These are phyloP conservation scores for Colostygia pectinataria DNA, from an alignment of 2,888 invertebrate genomes.

Conservation along the genomic window DNA sequence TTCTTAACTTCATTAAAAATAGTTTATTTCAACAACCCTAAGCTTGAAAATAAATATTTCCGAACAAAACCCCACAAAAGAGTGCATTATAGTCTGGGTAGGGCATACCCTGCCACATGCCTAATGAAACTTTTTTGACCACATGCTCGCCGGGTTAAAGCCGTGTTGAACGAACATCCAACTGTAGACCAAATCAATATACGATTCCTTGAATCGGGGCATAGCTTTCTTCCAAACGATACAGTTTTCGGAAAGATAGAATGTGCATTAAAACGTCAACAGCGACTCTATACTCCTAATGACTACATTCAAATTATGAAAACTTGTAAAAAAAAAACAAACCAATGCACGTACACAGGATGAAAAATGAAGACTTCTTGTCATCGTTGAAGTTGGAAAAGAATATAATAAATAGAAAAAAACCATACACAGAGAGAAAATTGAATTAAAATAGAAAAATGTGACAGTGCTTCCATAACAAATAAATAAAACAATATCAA, in stretches of 20 bases:
- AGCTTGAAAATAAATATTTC: no score
- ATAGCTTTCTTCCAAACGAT: constrained; percentile 28
- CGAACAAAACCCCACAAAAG: no score
- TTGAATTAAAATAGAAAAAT: no score
- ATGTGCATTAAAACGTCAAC: constrained; percentile 24
- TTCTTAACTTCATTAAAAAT: no score
- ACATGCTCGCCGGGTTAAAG: no score
- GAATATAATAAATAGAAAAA: background rate
- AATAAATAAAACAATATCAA: no score
- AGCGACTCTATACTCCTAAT: constrained; percentile 20
- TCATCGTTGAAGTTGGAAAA: background rate
- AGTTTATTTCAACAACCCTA: no score
- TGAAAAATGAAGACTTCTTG: background rate
- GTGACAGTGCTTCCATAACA: no score
- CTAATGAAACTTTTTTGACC: no score
- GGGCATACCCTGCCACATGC: no score
- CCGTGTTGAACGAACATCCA: constrained; percentile 11
- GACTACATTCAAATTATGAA: constrained; percentile 29
- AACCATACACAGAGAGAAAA: background rate
- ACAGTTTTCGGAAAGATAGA: constrained; percentile 32
- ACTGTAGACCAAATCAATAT: constrained; percentile 11
- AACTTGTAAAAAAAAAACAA: constrained; percentile 21
- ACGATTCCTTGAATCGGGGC: constrained; percentile 16
- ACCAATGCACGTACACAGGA: background rate
- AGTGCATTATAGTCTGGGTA: no score